phyloP scores from a whole-genome alignment of 2,113 vertebrate genomes.

The Phocoena sinus region DNA sequence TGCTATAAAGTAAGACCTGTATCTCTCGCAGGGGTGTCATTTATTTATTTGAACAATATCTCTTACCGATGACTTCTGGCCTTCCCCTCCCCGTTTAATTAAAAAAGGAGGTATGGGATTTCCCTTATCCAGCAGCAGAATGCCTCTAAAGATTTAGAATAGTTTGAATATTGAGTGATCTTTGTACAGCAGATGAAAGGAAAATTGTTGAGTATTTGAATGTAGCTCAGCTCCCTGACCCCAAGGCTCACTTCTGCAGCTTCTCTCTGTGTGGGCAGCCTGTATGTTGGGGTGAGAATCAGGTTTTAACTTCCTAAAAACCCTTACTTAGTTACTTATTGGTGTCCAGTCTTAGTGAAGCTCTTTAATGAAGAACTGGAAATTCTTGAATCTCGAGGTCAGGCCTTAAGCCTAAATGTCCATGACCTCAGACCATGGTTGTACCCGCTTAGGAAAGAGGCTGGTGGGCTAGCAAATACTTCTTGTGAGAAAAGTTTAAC shows the following conservation, averaged over 20 bases:
- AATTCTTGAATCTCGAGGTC: background rate
- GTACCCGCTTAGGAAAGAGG: background rate
- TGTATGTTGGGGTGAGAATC: background rate
- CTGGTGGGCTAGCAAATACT: background rate
- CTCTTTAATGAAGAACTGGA: background rate
- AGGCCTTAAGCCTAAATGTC: background rate
- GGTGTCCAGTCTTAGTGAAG: background rate
- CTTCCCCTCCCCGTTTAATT: background rate
- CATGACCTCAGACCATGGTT: background rate
- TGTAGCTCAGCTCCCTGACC: background rate
- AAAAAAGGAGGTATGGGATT: background rate
- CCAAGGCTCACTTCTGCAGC: background rate
- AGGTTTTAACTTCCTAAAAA: background rate
- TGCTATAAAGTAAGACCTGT: background rate
- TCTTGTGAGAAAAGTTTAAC: background rate
- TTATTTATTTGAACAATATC: background rate
- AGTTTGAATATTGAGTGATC: background rate
- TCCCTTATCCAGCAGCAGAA: background rate
- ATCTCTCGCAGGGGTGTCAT: background rate
- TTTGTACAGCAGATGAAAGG: background rate
- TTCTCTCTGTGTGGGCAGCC: background rate
- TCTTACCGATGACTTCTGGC: background rate
- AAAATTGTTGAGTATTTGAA: background rate
- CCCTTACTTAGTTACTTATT: background rate
- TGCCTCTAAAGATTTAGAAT: background rate